phyloP scores from a whole-genome alignment of 2,797 vertebrate genomes.

The Chaenodraco wilsoni region DNA sequence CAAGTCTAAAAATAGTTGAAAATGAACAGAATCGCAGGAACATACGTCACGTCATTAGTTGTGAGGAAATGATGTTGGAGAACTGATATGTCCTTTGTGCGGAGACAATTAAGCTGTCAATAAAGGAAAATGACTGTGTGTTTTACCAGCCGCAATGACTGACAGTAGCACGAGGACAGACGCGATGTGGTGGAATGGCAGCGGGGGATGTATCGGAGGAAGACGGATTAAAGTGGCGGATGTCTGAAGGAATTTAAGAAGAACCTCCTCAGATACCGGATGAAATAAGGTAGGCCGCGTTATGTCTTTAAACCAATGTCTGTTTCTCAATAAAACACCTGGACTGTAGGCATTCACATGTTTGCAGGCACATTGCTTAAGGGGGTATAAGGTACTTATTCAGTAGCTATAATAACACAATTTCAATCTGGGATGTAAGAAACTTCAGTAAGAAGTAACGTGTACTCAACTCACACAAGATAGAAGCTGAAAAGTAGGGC shows the following conservation, averaged over 20 bases:
- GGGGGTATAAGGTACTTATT: background rate
- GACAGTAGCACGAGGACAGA: constrained; percentile 24
- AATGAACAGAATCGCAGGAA: constrained; percentile 71
- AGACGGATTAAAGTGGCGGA: constrained; percentile 74
- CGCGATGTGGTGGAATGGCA: constrained; percentile 48
- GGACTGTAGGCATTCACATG: background rate
- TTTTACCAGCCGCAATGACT: constrained; percentile 33
- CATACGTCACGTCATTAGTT: constrained; percentile 48
- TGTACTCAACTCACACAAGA: background rate
- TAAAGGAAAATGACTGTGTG: constrained; percentile 34
- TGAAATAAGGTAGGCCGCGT: constrained; percentile 77
- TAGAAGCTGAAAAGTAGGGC: too few species aligned
- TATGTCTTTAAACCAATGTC: background rate
- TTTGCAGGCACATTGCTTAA: background rate
- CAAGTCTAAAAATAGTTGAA: constrained; percentile 81
- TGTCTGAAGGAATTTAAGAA: constrained; percentile 66
- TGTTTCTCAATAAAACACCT: background rate
- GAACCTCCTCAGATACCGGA: constrained; percentile 59
- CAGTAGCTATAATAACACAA: background rate
- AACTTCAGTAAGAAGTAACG: background rate
- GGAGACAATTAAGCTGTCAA: constrained; percentile 30
- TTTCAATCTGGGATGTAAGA: background rate
- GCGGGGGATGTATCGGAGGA: constrained; percentile 55
- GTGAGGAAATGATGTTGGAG: constrained; percentile 62
- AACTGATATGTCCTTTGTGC: constrained; percentile 53